Evolutionary conservation across 2,113 vertebrate species (phyloP).

Genomic region (Ictalurus furcatus): DNA sequence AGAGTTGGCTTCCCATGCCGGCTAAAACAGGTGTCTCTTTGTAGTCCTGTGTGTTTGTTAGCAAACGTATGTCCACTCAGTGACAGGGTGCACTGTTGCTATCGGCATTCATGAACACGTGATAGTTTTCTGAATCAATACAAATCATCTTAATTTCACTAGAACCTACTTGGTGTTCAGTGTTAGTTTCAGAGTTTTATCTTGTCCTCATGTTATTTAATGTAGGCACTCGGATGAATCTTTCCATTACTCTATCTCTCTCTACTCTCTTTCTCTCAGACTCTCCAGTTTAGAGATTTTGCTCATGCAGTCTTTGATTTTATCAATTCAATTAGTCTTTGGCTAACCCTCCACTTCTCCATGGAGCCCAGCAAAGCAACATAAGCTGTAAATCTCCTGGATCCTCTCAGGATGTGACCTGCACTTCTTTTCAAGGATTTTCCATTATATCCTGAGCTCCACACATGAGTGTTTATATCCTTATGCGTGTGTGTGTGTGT

Average conservation of each 20-base stretch:
- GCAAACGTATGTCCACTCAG: slow-evolving; percentile 20
- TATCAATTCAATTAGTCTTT: slow-evolving; percentile 57
- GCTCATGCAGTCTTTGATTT: slow-evolving; percentile 51
- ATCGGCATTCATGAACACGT: slow-evolving; percentile 12
- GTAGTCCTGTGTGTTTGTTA: slow-evolving; percentile 37
- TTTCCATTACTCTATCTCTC: slow-evolving; percentile 23
- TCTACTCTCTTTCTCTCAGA: not conserved
- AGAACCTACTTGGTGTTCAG: not conserved
- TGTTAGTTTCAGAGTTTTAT: slow-evolving; percentile 4
- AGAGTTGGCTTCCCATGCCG: slow-evolving; percentile 5
- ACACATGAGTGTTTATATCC: slow-evolving; percentile 41
- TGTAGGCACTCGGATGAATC: not conserved
- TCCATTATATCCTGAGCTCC: slow-evolving; percentile 31
- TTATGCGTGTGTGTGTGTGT: slow-evolving; percentile 41
- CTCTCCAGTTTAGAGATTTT: slow-evolving; percentile 29
- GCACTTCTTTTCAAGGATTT: slow-evolving; percentile 46
- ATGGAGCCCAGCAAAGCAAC: slow-evolving; percentile 37
- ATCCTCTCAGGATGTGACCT: slow-evolving; percentile 44
- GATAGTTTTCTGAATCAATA: not conserved
- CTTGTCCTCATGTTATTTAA: slow-evolving; percentile 6
- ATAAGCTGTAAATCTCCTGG: slow-evolving; percentile 47
- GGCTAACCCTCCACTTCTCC: slow-evolving; percentile 41
- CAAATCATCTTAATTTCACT: slow-evolving; percentile 2
- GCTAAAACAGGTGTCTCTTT: slow-evolving; percentile 36
- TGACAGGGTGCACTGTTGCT: slow-evolving; percentile 28